phyloP scores from a whole-genome alignment of 2,888 invertebrate genomes.

The Lithophane ornitopus region DNA sequence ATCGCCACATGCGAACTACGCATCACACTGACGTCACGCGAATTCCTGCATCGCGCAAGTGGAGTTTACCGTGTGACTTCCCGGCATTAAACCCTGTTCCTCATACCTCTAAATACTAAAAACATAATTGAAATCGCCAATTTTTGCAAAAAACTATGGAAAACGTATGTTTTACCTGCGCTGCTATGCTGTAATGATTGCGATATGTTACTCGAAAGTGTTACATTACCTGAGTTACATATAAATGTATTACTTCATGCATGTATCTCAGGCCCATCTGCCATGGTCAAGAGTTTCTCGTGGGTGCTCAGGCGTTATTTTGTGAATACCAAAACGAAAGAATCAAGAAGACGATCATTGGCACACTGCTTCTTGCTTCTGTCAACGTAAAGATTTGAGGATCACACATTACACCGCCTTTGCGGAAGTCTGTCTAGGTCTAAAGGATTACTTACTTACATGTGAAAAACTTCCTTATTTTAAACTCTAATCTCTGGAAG shows the following conservation, averaged over 20 bases:
- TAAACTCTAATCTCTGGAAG: not conserved
- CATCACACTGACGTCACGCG: too few species aligned
- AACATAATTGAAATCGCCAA: not conserved
- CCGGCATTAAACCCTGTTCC: too few species aligned
- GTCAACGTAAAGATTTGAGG: not conserved
- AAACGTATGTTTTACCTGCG: not conserved
- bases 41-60: too few species aligned
- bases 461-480: too few species aligned
- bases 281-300: conserved; percentile 25
- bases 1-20: too few species aligned
- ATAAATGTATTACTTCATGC: conserved; percentile 29
- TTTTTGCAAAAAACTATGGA: not conserved
- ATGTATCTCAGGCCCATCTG: conserved; percentile 58
- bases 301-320: conserved; percentile 7
- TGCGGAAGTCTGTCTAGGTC: not conserved
- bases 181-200: conserved; percentile 41
- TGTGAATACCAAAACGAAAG: conserved; percentile 19
- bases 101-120: too few species aligned
- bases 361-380: too few species aligned
- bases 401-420: not conserved
- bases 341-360: not conserved
- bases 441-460: not conserved
- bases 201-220: conserved; percentile 42
- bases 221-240: conserved; percentile 56
- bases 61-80: too few species aligned